These are phyloP conservation scores for Gambelia wislizenii DNA, from an alignment of 2,797 vertebrate species.

Conservation along the genomic window DNA sequence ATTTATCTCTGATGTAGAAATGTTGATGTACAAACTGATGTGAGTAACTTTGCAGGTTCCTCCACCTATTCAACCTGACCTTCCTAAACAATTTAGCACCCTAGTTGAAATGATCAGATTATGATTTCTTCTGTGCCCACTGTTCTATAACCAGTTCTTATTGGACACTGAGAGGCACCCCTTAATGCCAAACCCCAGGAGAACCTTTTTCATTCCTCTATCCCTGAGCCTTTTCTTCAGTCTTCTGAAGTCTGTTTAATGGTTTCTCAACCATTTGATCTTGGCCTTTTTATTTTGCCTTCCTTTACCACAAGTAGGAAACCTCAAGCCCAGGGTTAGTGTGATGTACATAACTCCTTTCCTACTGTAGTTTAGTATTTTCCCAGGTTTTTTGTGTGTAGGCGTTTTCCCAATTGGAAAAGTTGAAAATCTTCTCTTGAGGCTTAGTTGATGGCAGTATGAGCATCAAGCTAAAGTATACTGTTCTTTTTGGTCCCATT, in stretches of 20 bases:
- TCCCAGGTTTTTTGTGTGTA: too few relatives aligned
- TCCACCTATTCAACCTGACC: neutral
- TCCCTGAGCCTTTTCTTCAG: neutral
- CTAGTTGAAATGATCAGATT: neutral
- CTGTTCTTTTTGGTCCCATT: too few relatives aligned
- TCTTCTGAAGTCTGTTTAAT: neutral
- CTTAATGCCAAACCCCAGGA: neutral
- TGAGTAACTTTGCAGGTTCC: neutral
- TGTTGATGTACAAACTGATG: neutral
- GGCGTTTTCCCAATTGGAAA: too few relatives aligned
- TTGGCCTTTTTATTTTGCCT: conserved; percentile 1
- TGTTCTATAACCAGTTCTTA: neutral
- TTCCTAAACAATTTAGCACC: conserved; percentile 4
- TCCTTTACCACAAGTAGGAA: neutral
- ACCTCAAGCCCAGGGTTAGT: too few relatives aligned
- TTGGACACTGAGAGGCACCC: neutral
- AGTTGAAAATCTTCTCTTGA: too few relatives aligned
- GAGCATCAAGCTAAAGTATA: too few relatives aligned
- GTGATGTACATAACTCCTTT: too few relatives aligned
- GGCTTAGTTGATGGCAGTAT: too few relatives aligned
- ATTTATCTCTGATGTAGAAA: neutral
- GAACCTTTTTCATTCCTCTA: neutral
- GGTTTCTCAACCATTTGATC: neutral
- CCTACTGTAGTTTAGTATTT: too few relatives aligned
- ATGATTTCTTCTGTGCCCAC: neutral